phyloP scores from a whole-genome alignment of 1,140 invertebrate species.

The Aporrectodea caliginosa region DNA sequence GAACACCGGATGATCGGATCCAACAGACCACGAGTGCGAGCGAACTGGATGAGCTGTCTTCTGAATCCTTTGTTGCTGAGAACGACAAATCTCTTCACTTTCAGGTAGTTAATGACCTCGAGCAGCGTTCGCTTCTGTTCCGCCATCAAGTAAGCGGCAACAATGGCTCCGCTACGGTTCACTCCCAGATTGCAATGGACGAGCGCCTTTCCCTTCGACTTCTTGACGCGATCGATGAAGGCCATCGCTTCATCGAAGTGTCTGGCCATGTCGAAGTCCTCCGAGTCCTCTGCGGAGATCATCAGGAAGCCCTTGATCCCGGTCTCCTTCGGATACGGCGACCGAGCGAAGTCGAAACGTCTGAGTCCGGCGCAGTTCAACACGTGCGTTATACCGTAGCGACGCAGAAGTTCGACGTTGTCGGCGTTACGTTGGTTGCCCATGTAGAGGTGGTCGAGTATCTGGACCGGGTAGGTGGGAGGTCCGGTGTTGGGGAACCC shows the following conservation, averaged over 20 bases:
- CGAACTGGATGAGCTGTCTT: constrained; percentile 24
- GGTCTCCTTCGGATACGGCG: constrained; percentile 21
- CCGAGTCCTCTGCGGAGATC: constrained; percentile 29
- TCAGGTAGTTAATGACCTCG: constrained; percentile 27
- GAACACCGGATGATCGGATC: constrained; percentile 17
- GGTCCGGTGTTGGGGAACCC: constrained; percentile 24
- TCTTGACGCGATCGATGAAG: constrained; percentile 20
- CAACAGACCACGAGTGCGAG: constrained; percentile 15
- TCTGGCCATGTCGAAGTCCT: constrained; percentile 29
- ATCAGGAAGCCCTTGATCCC: constrained; percentile 25
- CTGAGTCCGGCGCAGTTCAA: constrained; percentile 29
- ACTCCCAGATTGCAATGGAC: constrained; percentile 33
- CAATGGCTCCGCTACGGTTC: constrained; percentile 31
- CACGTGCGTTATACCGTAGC: constrained; percentile 30
- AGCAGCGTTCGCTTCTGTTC: constrained; percentile 22
- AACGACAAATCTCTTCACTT: constrained; percentile 24
- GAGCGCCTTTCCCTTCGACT: constrained; percentile 18
- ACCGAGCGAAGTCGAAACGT: not conserved
- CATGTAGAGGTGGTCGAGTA: constrained; percentile 23
- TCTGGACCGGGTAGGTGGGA: constrained; percentile 14
- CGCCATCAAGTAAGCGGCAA: constrained; percentile 30
- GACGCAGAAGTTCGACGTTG: constrained; percentile 19
- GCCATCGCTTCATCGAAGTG: constrained; percentile 25
- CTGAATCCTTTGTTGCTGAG: constrained; percentile 31
- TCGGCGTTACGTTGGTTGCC: constrained; percentile 33